Base-by-base conservation (phyloP, 37 sponge, comb jelly and placozoan genomes). In the Spongia lamella region DNA sequence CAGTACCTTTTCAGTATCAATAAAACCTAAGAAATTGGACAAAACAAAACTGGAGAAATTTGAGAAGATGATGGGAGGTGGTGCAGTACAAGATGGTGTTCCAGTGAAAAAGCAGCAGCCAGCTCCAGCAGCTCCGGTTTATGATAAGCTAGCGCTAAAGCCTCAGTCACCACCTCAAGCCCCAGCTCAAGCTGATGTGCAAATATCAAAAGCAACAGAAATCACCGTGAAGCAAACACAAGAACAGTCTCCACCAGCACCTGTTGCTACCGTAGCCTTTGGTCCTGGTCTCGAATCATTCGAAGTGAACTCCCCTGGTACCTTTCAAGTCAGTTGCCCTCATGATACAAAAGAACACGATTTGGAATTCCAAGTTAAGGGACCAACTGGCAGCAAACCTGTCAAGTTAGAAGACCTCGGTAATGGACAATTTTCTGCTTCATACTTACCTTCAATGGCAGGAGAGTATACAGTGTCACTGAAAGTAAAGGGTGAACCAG, bases 231-330 rank as follows among this genome's bases (percentile, higher is more conserved):
- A 30, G 27, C 58, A 24, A 27, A 62, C 31, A 2, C 1, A 29
- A 62, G 34, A 33, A 34, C 65, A 19, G 38, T 32, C 38, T 9
- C n/a, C 38, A 30, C 38, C 21, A 31, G 36, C 67, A 33, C 78
- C 56, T 53, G 67, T 66, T 13, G 68, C 75, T 7, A 35, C 80
- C 36, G 81, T 80, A 7, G 87, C 87, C 16, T 88, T 82, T 55
- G 89, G 89, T 4, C 89, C 89, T 53, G 89, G 90, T 9, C 82
- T 90, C 1, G 90, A 90, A 49, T 56, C 86, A 7, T 76, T 90
- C n/a, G 90, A 90, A 22, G 77, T 90, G 37, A 85, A 85, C 72
- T 70, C 77, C 34, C 34, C 61, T 38, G 90, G 86, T 24, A 85
- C 70, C 34, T 90, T 90, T 56, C 83, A 90, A 51, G 73, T 90